Percentiles rank a stretch among this genome's conserved stretches.
Conservation (phyloP, 2,888 invertebrate genomes). For the Lamproptera curius region DNA sequence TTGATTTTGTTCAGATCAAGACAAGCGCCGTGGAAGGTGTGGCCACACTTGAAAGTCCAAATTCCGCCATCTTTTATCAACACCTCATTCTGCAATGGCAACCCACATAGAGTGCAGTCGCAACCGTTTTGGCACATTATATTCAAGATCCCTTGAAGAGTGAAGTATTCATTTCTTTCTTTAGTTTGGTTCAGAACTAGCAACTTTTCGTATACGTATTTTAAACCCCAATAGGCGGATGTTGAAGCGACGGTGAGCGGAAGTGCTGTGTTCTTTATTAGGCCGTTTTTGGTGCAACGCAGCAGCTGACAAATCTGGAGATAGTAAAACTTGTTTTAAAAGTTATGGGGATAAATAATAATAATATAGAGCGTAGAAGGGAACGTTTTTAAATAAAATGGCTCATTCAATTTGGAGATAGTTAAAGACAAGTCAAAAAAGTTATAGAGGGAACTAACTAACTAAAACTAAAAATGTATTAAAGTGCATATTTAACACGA, state of each 20-base stretch:
- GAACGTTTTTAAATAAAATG: no score
- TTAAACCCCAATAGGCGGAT: constrained; percentile 73
- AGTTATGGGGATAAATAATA: no score
- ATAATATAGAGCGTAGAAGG: no score
- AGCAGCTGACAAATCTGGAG: constrained; percentile 61
- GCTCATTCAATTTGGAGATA: no score
- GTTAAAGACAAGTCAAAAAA: no score
- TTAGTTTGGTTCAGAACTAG: constrained; percentile 20
- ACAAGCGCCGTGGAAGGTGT: constrained; percentile 80
- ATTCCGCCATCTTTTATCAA: constrained; percentile 79
- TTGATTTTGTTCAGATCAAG: constrained; percentile 76
- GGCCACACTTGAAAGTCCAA: constrained; percentile 80
- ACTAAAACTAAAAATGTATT: no score
- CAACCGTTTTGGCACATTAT: constrained; percentile 39
- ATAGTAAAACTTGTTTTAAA: no score
- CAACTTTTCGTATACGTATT: constrained; percentile 34
- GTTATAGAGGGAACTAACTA: no score
- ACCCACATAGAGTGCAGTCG: constrained; percentile 76
- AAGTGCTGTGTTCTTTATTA: constrained; percentile 59
- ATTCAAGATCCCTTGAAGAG: constrained; percentile 43
- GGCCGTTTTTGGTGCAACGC: constrained; percentile 43
- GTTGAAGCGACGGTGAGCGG: constrained; percentile 62
- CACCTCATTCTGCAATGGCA: constrained; percentile 78
- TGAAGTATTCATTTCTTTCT: constrained; percentile 28
- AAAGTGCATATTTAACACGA: no score